Evolutionary conservation across 1,140 invertebrate genomes (phyloP), one percentile per base, ranked within the genome.

Genomic region (Drosophila serrata): DNA sequence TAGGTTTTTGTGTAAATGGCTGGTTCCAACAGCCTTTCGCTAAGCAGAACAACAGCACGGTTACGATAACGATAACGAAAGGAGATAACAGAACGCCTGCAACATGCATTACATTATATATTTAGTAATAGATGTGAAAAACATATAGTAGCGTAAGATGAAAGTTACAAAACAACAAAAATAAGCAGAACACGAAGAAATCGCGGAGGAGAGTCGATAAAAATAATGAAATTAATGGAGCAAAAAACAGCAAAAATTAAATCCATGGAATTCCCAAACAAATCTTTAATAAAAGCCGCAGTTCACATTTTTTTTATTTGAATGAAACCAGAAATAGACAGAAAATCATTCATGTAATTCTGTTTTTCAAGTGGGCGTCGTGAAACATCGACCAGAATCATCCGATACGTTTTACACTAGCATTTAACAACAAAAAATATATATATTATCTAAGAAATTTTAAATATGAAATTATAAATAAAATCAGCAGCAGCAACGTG

Each of bases 111-210:
- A 84, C 80, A 90, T 76, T 84, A 64, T 73, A 84, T 85, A 90
- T 79, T 84, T 88, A 88, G 84, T 70, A 88, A 87, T 87, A 81
- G 82, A 78, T 87, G 84, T 84, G 81, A 87, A 90, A 74, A 84
- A 80, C 73, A 80, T 73, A 77, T 63, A 77, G 65, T 90, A 84
- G 42, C 60, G 64, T 90, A 90, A 88, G 85, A 70, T 81, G 78
- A 88, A 90, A 79, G 59, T 51, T 78, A 84, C 56, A 76, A 42
- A 79, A 42, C 56, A 46, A 77, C 60, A 48, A 46, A 51, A 43
- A 27, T 42, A 82, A 35, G 49, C 62, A 63, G 53, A 60, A 61
- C 48, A 61, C 35, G 43, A 40, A 74, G 39, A 61, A 56, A 69
- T 69, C 49, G 46, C 61, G 59, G 68, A 74, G 70, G 68, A 72